Conservation (phyloP, 2,797 vertebrate species). For the Xiphorhynchus erythropygius region DNA sequence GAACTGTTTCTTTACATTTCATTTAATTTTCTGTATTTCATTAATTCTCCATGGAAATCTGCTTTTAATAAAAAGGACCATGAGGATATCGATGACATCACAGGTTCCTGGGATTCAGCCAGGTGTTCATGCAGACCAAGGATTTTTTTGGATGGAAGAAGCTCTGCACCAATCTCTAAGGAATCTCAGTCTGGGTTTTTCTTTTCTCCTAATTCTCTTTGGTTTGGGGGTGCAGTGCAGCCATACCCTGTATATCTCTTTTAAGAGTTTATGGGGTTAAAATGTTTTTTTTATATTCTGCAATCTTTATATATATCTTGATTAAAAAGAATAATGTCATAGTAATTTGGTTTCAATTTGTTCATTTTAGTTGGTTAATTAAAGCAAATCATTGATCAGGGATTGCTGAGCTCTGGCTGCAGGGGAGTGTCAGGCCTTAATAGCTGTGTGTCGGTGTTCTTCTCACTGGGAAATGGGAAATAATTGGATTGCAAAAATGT, state of each 20-base stretch:
- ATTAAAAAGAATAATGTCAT: neutral
- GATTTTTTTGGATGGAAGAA: neutral
- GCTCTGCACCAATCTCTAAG: neutral
- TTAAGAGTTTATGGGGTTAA: neutral
- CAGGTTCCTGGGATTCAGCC: neutral
- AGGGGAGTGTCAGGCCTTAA: neutral
- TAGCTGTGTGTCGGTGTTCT: neutral
- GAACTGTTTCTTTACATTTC: neutral
- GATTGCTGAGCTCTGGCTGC: neutral
- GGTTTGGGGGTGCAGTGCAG: neutral
- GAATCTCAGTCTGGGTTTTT: neutral
- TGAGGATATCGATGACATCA: neutral
- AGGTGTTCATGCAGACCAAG: neutral
- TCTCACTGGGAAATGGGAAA: neutral
- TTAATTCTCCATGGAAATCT: neutral
- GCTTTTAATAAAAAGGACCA: slow-evolving; percentile 12
- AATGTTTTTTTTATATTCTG: neutral
- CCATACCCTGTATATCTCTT: neutral
- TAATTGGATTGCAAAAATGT: neutral
- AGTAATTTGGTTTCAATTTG: neutral
- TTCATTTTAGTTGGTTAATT: neutral
- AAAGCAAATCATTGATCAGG: neutral
- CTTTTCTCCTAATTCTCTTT: neutral
- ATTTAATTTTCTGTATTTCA: neutral
- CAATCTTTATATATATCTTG: neutral